These are phyloP conservation scores for Erythrocercus mccallii DNA, from an alignment of 2,113 vertebrate genomes.

Conservation along the genomic window DNA sequence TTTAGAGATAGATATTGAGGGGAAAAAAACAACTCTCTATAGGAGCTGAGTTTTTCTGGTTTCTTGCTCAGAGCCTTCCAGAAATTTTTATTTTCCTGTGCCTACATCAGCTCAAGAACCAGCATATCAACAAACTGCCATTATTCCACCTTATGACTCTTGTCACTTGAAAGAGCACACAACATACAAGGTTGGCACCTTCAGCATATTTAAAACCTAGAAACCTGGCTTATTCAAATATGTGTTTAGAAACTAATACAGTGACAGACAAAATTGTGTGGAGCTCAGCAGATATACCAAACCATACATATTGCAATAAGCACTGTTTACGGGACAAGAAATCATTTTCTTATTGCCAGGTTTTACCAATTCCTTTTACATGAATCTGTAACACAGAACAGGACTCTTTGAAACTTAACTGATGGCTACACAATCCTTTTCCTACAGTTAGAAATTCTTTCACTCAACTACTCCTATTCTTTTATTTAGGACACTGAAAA, in stretches of 20 bases:
- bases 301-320: background rate
- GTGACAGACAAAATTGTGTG: background rate
- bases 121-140: background rate
- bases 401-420: background rate
- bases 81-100: background rate
- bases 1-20: background rate
- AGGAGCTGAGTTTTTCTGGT: background rate
- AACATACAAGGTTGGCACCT: background rate
- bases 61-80: background rate
- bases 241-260: background rate
- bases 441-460: background rate
- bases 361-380: background rate
- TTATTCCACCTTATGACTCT: background rate
- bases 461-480: background rate
- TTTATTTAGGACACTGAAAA: slow-evolving; percentile 89
- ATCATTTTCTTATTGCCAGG: background rate
- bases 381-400: fast-evolving
- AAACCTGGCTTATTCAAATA: background rate
- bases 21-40: background rate
- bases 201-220: background rate
- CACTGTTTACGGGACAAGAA: background rate
- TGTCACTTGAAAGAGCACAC: background rate
- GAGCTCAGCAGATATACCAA: background rate
- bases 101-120: background rate
- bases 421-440: background rate